These are phyloP conservation scores for Ammodytes marinus DNA, from an alignment of 2,113 vertebrate species.

Conservation along the genomic window DNA sequence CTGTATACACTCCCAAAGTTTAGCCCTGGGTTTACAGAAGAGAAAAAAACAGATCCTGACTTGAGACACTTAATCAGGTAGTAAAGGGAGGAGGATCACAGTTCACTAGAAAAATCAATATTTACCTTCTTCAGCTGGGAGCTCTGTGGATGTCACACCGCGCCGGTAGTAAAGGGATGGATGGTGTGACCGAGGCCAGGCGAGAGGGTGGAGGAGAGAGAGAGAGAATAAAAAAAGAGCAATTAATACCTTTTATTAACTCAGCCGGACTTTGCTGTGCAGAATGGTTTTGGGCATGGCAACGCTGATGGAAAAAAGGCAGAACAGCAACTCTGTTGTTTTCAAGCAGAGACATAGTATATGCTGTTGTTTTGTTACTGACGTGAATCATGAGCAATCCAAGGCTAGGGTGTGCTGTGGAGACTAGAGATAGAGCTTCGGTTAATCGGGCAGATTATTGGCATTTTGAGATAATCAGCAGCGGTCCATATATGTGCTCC, in stretches of 20 bases:
- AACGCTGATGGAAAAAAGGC: slow-evolving; percentile 27
- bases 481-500: no score
- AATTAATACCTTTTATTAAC: slow-evolving; percentile 68
- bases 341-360: background rate
- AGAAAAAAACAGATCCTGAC: slow-evolving; percentile 42
- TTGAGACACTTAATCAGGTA: slow-evolving; percentile 52
- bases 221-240: slow-evolving; percentile 53
- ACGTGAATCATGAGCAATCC: background rate
- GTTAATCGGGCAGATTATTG: no score
- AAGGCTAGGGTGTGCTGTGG: background rate
- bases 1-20: slow-evolving; percentile 52
- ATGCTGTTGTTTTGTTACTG: background rate
- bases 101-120: slow-evolving; percentile 82
- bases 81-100: slow-evolving; percentile 59
- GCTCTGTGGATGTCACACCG: slow-evolving; percentile 80
- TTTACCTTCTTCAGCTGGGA: slow-evolving; percentile 90
- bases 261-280: background rate
- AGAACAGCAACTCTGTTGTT: background rate
- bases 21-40: slow-evolving; percentile 52
- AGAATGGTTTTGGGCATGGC: background rate
- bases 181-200: background rate
- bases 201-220: slow-evolving; percentile 27
- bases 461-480: no score
- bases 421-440: background rate
- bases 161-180: slow-evolving; percentile 60